phyloP scores from a whole-genome alignment of 2,888 invertebrate species.

The Drosophila pseudotalamancana region DNA sequence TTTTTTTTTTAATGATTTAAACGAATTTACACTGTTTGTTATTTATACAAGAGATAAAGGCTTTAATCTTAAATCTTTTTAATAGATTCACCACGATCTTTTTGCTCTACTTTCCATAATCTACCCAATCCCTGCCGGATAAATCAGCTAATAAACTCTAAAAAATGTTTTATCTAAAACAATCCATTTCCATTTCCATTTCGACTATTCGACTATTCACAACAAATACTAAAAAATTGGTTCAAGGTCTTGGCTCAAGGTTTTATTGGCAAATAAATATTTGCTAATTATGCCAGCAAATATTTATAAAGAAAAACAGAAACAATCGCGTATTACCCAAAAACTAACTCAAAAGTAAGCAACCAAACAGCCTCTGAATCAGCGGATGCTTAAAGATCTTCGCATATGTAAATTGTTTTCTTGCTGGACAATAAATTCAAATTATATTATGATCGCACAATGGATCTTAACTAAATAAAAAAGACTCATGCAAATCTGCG shows the following conservation, averaged over 20 bases:
- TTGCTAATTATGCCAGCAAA: conserved; percentile 64
- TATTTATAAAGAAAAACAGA: conserved; percentile 7
- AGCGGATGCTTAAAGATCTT: conserved; percentile 23
- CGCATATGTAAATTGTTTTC: conserved; percentile 65
- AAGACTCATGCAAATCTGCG: conserved; percentile 16
- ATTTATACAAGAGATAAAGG: too few relatives aligned
- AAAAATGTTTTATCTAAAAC: conserved; percentile 20
- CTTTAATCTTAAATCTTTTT: background rate
- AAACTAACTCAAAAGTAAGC: conserved; percentile 13
- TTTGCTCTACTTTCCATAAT: conserved; percentile 2
- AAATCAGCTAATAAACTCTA: conserved; percentile 23
- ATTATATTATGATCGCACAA: conserved; percentile 40
- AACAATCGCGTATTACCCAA: conserved; percentile 34
- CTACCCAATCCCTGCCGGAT: too few relatives aligned
- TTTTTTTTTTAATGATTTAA: background rate
- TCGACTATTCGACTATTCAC: conserved; percentile 6
- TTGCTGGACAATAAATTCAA: conserved; percentile 54
- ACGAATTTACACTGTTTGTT: background rate
- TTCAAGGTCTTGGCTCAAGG: conserved; percentile 68
- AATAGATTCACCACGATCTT: conserved; percentile 1
- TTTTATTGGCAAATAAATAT: conserved; percentile 72
- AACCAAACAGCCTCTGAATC: conserved; percentile 29
- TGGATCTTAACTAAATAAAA: conserved; percentile 26
- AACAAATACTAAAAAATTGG: conserved; percentile 36
- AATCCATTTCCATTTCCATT: too few relatives aligned